Evolutionary conservation across 2,113 vertebrate genomes (phyloP).

Genomic region (Corythoichthys haematopterus): DNA sequence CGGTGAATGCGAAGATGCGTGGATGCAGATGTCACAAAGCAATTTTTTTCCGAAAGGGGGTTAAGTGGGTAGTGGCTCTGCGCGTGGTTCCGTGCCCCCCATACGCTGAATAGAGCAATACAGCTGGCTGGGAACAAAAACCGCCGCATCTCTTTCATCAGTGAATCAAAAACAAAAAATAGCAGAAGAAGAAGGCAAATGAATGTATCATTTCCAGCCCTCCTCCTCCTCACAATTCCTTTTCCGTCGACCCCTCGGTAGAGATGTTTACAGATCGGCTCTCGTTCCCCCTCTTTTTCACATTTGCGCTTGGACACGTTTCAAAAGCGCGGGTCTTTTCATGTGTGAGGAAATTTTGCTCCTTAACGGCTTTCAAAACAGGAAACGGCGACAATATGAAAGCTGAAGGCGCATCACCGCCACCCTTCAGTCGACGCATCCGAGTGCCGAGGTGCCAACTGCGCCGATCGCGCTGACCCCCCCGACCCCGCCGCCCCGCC

Average conservation of each 20-base stretch:
- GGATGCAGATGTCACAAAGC: slow-evolving; percentile 77
- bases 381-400: slow-evolving; percentile 72
- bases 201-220: slow-evolving; percentile 66
- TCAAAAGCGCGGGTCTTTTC: slow-evolving; percentile 76
- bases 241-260: slow-evolving; percentile 69
- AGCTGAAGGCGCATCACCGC: slow-evolving; percentile 52
- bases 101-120: slow-evolving; percentile 73
- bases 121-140: slow-evolving; percentile 77
- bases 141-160: slow-evolving; percentile 67
- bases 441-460: slow-evolving; percentile 68
- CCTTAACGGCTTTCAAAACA: slow-evolving; percentile 81
- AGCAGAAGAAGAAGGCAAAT: slow-evolving; percentile 57
- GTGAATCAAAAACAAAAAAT: slow-evolving; percentile 60
- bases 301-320: slow-evolving; percentile 76
- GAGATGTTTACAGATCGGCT: slow-evolving; percentile 77
- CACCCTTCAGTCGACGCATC: slow-evolving; percentile 54
- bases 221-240: slow-evolving; percentile 58
- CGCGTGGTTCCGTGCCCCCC: slow-evolving; percentile 54
- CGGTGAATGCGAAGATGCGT: slow-evolving; percentile 65
- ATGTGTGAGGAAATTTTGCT: slow-evolving; percentile 73
- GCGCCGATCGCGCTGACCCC: slow-evolving; percentile 70
- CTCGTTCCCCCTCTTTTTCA: slow-evolving; percentile 70
- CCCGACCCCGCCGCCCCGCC: slow-evolving; percentile 1
- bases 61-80: slow-evolving; percentile 45
- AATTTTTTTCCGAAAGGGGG: slow-evolving; percentile 57